Base-by-base conservation (phyloP, 2,888 invertebrate genomes). In the Pterostichus niger region DNA sequence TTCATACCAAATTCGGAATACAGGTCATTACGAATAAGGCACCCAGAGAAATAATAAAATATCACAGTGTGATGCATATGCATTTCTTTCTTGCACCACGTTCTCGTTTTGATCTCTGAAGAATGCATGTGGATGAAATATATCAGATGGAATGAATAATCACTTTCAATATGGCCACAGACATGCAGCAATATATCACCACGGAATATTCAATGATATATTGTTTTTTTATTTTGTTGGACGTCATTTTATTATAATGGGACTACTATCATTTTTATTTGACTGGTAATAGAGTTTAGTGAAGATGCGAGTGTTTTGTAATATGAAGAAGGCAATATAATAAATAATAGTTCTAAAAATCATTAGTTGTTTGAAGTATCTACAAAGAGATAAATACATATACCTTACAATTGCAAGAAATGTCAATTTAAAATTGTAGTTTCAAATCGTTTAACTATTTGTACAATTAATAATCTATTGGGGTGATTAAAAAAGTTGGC, bases 11-110 rank as follows among this genome's bases (percentile, higher is more conserved):
- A 0, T 75, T 49, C 44, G 75, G 46, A 75, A 75, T 75, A 49
- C 49, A 17, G 75, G 75, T 75, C 75, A 75, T 75, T 75, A 46
- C 49, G 46, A 49, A 75, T 75, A 75, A 75, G 75, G 75, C 64
- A 64, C 61, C 13, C n/a, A 17, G 17, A 15, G 13, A 68, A 44
- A 40, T n/a, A 68, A 35, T 11, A 77, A 54, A 46, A 54, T 52
- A 76, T 52, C 31, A 35, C 13, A 24, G 52, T 49, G 52, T 31
- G 56, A 54, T 77, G 54, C 56, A 77, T 35, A 56, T 77, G 54
- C 76, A 54, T 52, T 75, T 75, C 52, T 56, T 75, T 75, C 52
- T 56, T 77, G 35, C 35, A 77, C 9, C 24, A 24, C 24, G 24
- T 24, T 6, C 40, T 3, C 40, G 24, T 17, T 31, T 9, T 59